These are phyloP conservation scores for Morinoia aosen DNA, from an alignment of 2,888 invertebrate species.

Conservation along the genomic window DNA sequence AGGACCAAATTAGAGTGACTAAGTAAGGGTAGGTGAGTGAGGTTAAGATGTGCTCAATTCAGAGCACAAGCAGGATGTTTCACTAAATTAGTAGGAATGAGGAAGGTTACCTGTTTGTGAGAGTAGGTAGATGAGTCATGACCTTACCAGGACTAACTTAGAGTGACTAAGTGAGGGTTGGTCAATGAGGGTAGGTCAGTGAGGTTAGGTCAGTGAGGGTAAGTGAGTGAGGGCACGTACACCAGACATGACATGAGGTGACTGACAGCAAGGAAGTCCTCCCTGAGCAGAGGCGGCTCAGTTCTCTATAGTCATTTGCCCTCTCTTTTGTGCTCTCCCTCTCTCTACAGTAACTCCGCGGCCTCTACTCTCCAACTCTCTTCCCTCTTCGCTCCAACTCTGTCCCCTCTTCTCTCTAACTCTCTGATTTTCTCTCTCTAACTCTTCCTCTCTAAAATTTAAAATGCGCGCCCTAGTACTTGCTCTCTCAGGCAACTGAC, in stretches of 20 bases:
- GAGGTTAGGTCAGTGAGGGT: no score
- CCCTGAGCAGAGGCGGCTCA: not conserved
- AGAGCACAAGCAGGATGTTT: no score
- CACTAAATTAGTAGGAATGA: no score
- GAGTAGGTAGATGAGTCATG: no score
- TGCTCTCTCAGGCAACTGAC: not conserved
- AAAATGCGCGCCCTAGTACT: not conserved
- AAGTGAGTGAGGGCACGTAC: no score
- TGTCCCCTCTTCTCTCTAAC: constrained; percentile 40
- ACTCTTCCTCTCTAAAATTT: constrained; percentile 33
- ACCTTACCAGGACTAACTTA: no score
- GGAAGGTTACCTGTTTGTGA: no score
- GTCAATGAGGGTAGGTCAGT: no score
- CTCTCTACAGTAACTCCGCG: not conserved
- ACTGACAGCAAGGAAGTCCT: not conserved
- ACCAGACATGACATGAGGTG: not conserved
- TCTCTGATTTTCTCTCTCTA: constrained; percentile 7
- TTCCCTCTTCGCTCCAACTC: constrained; percentile 8
- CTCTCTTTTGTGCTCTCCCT: not conserved
- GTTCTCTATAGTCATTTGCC: not conserved
- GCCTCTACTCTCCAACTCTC: constrained; percentile 27
- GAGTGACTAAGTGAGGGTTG: no score
- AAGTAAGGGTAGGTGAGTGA: no score
- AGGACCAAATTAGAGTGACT: no score
- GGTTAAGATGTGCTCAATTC: no score